Conservation (phyloP, 30 jellyfish, hydroid and myxozoan species). For the Aurelia aurita complex sp. Pacific region DNA sequence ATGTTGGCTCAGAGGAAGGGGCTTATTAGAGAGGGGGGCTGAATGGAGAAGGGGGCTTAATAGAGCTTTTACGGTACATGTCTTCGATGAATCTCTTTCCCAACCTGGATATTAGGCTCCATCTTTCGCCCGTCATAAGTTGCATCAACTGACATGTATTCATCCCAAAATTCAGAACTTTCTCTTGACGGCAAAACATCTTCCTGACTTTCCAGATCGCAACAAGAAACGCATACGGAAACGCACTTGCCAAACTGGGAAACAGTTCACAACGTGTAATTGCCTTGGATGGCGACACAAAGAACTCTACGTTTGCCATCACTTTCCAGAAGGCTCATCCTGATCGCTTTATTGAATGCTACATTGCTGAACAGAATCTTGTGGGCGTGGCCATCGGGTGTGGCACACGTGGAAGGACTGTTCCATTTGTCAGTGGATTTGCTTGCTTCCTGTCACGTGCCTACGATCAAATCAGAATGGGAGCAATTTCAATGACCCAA, state of each 20-base stretch:
- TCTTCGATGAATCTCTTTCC: too few species aligned
- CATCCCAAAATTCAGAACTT: neutral
- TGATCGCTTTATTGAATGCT: constrained; percentile 93
- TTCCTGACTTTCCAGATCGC: constrained; percentile 66
- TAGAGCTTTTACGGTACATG: too few species aligned
- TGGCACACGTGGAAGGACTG: constrained; percentile 88
- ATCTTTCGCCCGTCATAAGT: too few species aligned
- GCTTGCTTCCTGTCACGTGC: constrained; percentile 98
- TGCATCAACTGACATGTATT: neutral
- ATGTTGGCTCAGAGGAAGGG: too few species aligned
- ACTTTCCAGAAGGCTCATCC: constrained; percentile 94
- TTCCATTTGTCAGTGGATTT: constrained; percentile 93
- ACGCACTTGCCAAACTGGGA: constrained; percentile 95
- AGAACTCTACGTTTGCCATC: constrained; percentile 97
- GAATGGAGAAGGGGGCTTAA: too few species aligned
- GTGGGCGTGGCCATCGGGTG: constrained; percentile 98
- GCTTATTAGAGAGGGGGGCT: too few species aligned
- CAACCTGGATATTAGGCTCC: too few species aligned
- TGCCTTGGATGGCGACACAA: constrained; percentile 98
- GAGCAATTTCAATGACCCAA: constrained; percentile 93
- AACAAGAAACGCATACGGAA: constrained; percentile 94
- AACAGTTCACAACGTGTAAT: constrained; percentile 75
- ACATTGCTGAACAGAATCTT: constrained; percentile 97
- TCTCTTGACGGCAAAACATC: neutral
- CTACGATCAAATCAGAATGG: constrained; percentile 98